Evolutionary conservation across 1,140 invertebrate species (phyloP), one percentile per base, ranked within the genome.

Genomic region (Pogonognathellus flavescens): DNA sequence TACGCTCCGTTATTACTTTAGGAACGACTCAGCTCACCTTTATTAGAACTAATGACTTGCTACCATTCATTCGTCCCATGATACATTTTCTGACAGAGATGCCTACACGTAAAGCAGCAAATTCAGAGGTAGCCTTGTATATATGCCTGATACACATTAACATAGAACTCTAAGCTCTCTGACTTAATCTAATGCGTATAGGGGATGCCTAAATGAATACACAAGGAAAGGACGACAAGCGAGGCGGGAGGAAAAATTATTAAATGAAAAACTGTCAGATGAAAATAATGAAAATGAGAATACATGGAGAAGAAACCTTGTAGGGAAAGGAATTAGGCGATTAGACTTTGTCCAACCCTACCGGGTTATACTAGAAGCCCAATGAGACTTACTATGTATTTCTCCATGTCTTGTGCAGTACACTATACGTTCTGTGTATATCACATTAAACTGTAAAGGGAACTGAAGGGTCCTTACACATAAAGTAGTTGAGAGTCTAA

Each of bases 261-360:
- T 76, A 76, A 76, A 76, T 76, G 70, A 76, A 76, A 76, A 76
- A 76, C 70, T 76, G 70, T 76, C 70, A 76, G 70, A 76, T 76
- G 70, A 76, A 76, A 76, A 76, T 76, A 76, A 76, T 76, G 70
- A 76, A 76, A 76, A 76, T 76, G 70, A 76, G 70, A 76, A 76
- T 76, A 31, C 70, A 76, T 76, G 70, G 70, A 49, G 59, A 31
- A 49, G 66, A 72, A 25, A 62, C 53, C 11, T 13, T n/a, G 2
- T 13, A 1, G 66, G 22, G 66, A 49, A 14, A 14, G 70, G n/a
- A 14, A 31, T 14, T n/a, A 31, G 25, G 41, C 9, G 7, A 41
- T n/a, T 76, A 49, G 41, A 22, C 22, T 11, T 66, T 6, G 13
- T n/a, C 3, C 16, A 50, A 41, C 31, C 1, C 31, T 41, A 6